Evolutionary conservation across 2,113 vertebrate genomes (phyloP), one percentile per base, ranked within the genome.

Genomic region (Fukomys damarensis): DNA sequence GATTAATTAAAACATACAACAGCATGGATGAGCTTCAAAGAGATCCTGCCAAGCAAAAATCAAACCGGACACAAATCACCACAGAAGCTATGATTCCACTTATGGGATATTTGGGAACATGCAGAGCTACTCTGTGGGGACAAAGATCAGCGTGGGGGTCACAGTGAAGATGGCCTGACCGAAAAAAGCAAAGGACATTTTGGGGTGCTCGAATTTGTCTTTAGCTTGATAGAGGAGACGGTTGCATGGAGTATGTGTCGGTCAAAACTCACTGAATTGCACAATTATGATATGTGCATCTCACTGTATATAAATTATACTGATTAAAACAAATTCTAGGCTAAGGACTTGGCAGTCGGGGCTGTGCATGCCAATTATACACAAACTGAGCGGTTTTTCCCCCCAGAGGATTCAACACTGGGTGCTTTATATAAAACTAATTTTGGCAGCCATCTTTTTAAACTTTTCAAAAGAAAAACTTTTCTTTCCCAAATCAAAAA

Each of bases 241-340:
- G 30, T 26, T 74, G 26, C 58, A 19, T 2, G 16, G 52, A 88
- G 41, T 46, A 77, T 24, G 54, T 46, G 87, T 92, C 84, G 86
- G 89, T 95, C 91, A 81, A 74, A 87, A 80, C 66, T 52, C 83
- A 94, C 32, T 72, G 82, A 93, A 70, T 83, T 96, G 90, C 70
- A 93, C 63, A 77, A 85, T 83, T 94, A 85, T 65, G 81, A 93
- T 74, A 82, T 30, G 54, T 82, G 59, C 77, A 88, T 85, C 58
- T 97, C 77, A 49, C 88, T 85, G 88, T 94, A 89, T 93, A 61
- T 76, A 96, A 93, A 96, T 96, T 59, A 83, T 52, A 95, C 91
- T 94, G 88, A 92, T 68, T 92, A 93, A 95, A 92, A 88, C 91
- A 95, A 96, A 96, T 94, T 93, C 63, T 7, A 87, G 70, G 91